Evolutionary conservation across 1,140 invertebrate genomes (phyloP), one percentile per base, ranked within the genome.

Genomic region (Belonocnema kinseyi): DNA sequence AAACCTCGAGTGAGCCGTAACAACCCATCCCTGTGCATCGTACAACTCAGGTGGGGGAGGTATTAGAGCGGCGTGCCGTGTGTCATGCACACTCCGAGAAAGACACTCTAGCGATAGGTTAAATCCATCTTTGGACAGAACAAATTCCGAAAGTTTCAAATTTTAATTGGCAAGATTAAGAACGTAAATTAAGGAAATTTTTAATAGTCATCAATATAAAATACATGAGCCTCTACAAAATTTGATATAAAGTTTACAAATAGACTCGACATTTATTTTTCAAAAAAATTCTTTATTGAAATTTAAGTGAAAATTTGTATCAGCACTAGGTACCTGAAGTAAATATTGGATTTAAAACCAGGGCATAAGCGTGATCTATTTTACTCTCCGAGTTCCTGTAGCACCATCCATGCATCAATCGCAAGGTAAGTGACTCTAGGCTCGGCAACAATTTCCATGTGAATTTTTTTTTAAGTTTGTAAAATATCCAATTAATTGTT

Each of bases 51-150:
- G 33, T 19, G 50, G 58, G 74, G 80, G 73, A 70, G 75, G 72
- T 53, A 52, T 21, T 14, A 52, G 50, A 74, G 14, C 76, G 74
- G n/a, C 80, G 46, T 72, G 80, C 75, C 74, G 72, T 73, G 56
- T 72, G 14, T 53, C 58, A 17, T 46, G 40, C 40, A 46, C 40
- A 5, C 40, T 46, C 40, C 40, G n/a, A 5, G 3, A 7, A 46
- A 46, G 10, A 46, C 10, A 10, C 40, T 46, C 8, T 46, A 46
- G 40, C 40, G 40, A 46, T 7, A 8, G 40, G 6, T 46, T 46
- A 0, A 7, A 46, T 10, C 40, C 40, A 46, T 46, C 10, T 46
- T 11, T 11, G 7, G 1, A 46, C 40, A 11, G 40, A 46, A 46
- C 40, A 46, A 46, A 46, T 11, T 10, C 40, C 40, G 10, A 46